These are phyloP conservation scores for Calephelis nemesis DNA, from an alignment of 1,140 invertebrate genomes.

Conservation along the genomic window DNA sequence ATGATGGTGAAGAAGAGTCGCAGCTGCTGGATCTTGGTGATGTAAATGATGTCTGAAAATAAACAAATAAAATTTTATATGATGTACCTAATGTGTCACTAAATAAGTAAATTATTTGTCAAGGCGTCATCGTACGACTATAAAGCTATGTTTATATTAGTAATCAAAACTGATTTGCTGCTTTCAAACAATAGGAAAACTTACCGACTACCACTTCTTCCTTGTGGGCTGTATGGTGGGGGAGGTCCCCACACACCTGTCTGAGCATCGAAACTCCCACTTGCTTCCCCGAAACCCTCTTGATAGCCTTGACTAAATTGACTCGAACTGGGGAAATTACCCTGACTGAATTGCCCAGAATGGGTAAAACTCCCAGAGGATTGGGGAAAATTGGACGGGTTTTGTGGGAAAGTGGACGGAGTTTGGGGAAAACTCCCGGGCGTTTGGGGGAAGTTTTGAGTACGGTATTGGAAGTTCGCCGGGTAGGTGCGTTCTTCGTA, in stretches of 20 bases:
- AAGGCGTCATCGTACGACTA: no score
- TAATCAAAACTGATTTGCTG: background rate
- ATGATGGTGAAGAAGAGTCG: slow-evolving; percentile 66
- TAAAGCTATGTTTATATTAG: background rate
- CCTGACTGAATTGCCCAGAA: slow-evolving; percentile 34
- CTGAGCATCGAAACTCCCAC: slow-evolving; percentile 59
- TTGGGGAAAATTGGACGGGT: slow-evolving; percentile 31
- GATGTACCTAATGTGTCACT: no score
- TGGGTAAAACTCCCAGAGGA: slow-evolving; percentile 34
- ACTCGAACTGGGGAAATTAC: slow-evolving; percentile 32
- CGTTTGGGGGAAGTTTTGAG: slow-evolving; percentile 29
- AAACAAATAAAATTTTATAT: background rate
- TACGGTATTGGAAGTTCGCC: slow-evolving; percentile 41
- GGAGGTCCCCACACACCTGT: slow-evolving; percentile 73
- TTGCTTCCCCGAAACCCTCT: slow-evolving; percentile 55
- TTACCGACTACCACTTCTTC: slow-evolving; percentile 64
- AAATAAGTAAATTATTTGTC: no score
- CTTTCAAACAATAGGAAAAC: slow-evolving; percentile 7
- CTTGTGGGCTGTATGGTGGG: slow-evolving; percentile 74
- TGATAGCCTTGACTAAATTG: slow-evolving; percentile 38
- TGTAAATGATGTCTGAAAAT: slow-evolving; percentile 65
- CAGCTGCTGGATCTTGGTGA: slow-evolving; percentile 65
- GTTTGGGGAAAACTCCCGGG: slow-evolving; percentile 36
- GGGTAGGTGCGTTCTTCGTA: slow-evolving; percentile 53
- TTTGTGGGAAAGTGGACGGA: slow-evolving; percentile 32